Conservation (phyloP, 1,140 invertebrate species). For the Heliconius nattereri region DNA sequence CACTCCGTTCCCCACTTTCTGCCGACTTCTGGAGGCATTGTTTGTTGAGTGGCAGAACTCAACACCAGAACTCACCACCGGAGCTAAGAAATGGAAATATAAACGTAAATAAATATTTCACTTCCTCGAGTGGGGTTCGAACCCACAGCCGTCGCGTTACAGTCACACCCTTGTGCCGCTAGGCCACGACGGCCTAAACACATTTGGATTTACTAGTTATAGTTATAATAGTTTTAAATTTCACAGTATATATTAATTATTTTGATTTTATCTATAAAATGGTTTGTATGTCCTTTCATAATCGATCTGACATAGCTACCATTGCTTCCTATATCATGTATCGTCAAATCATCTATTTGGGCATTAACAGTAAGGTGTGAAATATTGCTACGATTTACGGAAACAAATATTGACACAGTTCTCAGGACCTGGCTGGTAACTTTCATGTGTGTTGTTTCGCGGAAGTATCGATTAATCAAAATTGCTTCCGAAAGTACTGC, state of each 20-base stretch:
- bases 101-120: too few species aligned
- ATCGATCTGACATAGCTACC: constrained; percentile 13
- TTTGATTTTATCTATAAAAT: not conserved
- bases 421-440: constrained; percentile 61
- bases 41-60: too few species aligned
- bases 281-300: not conserved
- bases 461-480: constrained; percentile 61
- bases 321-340: not conserved
- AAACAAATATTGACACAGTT: constrained; percentile 69
- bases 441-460: constrained; percentile 59
- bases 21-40: too few species aligned
- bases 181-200: too few species aligned
- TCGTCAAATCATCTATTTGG: constrained; percentile 17
- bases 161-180: too few species aligned
- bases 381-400: constrained; percentile 47
- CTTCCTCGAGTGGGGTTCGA: too few species aligned
- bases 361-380: constrained; percentile 41
- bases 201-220: too few species aligned
- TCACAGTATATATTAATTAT: not conserved
- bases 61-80: too few species aligned
- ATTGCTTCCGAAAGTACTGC: constrained; percentile 73
- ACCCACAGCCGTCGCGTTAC: too few species aligned
- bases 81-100: too few species aligned
- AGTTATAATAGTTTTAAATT: not conserved
- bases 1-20: too few species aligned